Evolutionary conservation across 2,113 vertebrate species (phyloP).

Genomic region (Clarias macrocephalus): DNA sequence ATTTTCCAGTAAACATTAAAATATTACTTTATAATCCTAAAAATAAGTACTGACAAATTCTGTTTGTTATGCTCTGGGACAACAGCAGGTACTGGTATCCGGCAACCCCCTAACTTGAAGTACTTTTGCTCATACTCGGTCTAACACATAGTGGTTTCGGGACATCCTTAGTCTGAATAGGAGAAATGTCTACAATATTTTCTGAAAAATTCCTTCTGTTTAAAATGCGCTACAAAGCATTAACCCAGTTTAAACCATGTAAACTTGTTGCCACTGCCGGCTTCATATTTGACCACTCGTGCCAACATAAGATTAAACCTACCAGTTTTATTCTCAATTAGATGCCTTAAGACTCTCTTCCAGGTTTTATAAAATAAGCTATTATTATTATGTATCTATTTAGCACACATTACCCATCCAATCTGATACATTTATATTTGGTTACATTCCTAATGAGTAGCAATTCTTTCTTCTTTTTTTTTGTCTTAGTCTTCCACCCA

Average conservation of each 20-base stretch:
- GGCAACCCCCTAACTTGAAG: no score
- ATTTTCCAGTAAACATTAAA: no score
- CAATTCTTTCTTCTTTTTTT: background rate
- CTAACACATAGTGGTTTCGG: no score
- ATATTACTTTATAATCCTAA: no score
- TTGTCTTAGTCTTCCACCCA: conserved; percentile 82
- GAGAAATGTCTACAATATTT: background rate
- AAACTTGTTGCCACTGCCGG: background rate
- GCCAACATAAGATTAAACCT: background rate
- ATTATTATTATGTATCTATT: background rate
- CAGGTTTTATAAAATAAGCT: background rate
- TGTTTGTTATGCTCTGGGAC: no score
- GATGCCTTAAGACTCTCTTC: background rate
- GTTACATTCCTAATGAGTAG: background rate
- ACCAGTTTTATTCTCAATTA: background rate
- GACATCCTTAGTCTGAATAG: no score
- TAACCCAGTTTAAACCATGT: background rate
- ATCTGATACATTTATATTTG: background rate
- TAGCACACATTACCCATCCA: background rate
- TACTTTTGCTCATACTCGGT: no score
- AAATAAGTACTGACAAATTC: no score
- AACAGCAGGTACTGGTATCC: no score
- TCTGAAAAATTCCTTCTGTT: background rate
- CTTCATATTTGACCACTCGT: background rate
- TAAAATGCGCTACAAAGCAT: background rate